Evolutionary conservation across 2,113 vertebrate species (phyloP), one percentile per base, ranked within the genome.

Genomic region (Aphyosemion australe): DNA sequence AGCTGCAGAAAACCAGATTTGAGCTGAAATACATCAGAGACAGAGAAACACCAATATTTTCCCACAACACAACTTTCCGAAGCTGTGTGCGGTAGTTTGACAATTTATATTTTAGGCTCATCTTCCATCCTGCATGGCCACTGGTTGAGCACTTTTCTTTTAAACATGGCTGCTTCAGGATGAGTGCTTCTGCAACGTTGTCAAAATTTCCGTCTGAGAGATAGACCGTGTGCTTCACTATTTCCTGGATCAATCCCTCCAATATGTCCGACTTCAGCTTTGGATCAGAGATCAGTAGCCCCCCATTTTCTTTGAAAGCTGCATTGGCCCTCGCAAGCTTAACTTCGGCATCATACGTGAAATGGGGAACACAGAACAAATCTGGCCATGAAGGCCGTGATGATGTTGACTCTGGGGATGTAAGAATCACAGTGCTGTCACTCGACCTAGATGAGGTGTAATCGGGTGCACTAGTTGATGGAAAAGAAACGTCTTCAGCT

Each of bases 51-150:
- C n/a, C n/a, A n/a, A n/a, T n/a, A n/a, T n/a, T n/a, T n/a, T n/a
- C n/a, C n/a, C n/a, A n/a, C n/a, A n/a, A n/a, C n/a, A n/a, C n/a
- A n/a, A 56, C 52, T 64, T 72, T 72, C 13, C 51, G 5, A 16
- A 64, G 53, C 19, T 51, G 61, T 20, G 60, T 72, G 37, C 46
- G 52, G 12, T 72, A 58, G 60, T 72, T 72, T 8, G 69, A 72
- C n/a, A 64, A 20, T n/a, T 72, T 72, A 37, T 72, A 64, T 72
- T 64, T 72, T 34, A 64, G 34, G n/a, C 69, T 64, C 13, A 32
- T 50, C 21, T 72, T 72, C 61, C 53, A 72, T n/a, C 61, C 69
- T 0, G 0, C 39, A 11, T 64, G 58, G 45, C 61, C 45, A 37
- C 0, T 50, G 19, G 34, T 0, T 32, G 61, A 72, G 34, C 34